phyloP scores from a whole-genome alignment of 1,140 invertebrate genomes.

The Aradophagus sp. region DNA sequence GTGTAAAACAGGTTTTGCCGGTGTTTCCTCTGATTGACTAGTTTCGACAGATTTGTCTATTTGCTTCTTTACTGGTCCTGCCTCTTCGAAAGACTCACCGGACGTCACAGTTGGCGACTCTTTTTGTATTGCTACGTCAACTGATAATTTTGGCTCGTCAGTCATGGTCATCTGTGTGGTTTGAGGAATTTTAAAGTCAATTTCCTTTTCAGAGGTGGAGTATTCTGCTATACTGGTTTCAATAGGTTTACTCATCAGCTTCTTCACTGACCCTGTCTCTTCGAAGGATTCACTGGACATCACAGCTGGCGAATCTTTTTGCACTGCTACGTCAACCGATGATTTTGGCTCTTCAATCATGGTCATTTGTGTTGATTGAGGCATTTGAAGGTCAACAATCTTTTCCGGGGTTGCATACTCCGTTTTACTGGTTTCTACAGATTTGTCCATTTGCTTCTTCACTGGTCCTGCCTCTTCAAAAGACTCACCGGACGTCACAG shows the following conservation, averaged over 20 bases:
- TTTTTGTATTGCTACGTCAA: constrained; percentile 17
- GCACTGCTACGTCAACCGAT: not conserved
- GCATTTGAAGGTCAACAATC: no score
- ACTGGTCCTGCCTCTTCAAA: not conserved
- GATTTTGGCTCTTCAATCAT: not conserved
- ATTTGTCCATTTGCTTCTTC: constrained; percentile 19
- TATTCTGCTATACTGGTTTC: constrained; percentile 13
- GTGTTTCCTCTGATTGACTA: no score
- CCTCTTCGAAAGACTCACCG: not conserved
- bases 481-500: not conserved
- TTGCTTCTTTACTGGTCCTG: not conserved
- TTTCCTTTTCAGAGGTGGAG: no score
- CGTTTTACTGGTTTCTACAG: constrained; percentile 8
- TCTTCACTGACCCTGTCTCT: no score
- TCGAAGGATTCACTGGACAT: no score
- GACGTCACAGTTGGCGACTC: constrained; percentile 13
- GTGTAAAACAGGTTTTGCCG: no score
- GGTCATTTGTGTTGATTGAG: not conserved
- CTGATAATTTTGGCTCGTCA: not conserved
- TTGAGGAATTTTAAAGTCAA: no score
- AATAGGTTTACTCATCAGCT: no score
- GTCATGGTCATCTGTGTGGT: constrained; percentile 2
- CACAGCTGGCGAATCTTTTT: not conserved
- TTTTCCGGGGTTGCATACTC: no score
- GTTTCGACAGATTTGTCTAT: constrained; percentile 2